Evolutionary conservation across 2,888 invertebrate genomes (phyloP), one percentile per base, ranked within the genome.

Genomic region (Acronicta alni): DNA sequence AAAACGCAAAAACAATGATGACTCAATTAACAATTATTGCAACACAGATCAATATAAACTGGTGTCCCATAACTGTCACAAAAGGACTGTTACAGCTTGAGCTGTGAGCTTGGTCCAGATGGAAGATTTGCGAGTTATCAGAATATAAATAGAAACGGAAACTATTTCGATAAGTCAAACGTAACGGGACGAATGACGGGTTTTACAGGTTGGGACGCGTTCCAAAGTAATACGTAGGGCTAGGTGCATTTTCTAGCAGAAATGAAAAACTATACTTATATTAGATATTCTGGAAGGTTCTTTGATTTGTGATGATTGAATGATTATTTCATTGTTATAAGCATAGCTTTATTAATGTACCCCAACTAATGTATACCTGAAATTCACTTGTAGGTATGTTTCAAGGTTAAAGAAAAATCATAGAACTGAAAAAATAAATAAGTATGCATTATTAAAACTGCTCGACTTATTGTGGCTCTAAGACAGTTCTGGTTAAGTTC

Each of bases 161-260:
- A 46, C 30, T 53, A 56, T 72, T 48, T 48, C 51, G 61, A 66
- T 72, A 61, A 61, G 53, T 66, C 44, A 42, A n/a, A 44, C 0
- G 45, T 72, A 72, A 72, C 72, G 69, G 72, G 48, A 57, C 38
- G 41, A 2, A 20, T 66, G 61, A 35, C 69, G 35, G 18, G 69
- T 72, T 57, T 15, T 46, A 59, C 72, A 57, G 61, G 72, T 72
- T 66, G 14, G 16, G 16, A 18, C 43, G 51, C 43, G 56, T 47
- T 61, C 46, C 30, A 55, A 6, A 37, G n/a, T 2, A 8, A 32
- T 17, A 16, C 16, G 9, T 52, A 52, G 23, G 44, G 57, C 32
- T 38, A 46, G 37, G 53, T 57, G 8, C 1, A 4, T 23, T 1
- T 38, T 12, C 12, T 12, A 12, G 30, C 30, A 12, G 12, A 2